Evolutionary conservation across 2,113 vertebrate species (phyloP).

Genomic region (Solenodon paradoxus): DNA sequence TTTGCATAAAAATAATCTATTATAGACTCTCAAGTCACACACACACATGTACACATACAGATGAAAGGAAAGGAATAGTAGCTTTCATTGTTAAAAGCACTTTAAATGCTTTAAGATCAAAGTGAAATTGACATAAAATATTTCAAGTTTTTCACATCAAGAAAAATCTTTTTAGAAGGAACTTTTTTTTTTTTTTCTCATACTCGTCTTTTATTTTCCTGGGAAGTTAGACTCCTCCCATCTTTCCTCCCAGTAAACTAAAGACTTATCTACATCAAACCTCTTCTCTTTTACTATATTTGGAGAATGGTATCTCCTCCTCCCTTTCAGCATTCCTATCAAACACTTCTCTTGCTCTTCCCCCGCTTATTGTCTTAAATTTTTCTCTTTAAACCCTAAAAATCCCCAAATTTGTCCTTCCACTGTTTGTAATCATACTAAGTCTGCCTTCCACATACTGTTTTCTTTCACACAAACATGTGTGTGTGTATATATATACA

Average conservation of each 20-base stretch:
- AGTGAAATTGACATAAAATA: not conserved
- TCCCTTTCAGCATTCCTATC: not conserved
- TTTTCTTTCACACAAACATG: not conserved
- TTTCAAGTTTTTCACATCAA: not conserved
- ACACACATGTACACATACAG: not conserved
- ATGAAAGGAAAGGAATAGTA: not conserved
- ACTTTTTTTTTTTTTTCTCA: not conserved
- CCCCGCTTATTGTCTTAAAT: not conserved
- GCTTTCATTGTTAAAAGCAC: not conserved
- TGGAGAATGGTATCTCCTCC: not conserved
- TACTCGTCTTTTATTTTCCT: not conserved
- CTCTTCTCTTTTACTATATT: not conserved
- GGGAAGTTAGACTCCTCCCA: not conserved
- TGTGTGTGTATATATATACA: too few relatives aligned
- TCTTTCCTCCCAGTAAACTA: not conserved
- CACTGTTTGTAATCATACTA: not conserved
- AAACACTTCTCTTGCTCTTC: not conserved
- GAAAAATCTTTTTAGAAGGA: not conserved
- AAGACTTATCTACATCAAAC: not conserved
- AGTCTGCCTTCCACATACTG: not conserved
- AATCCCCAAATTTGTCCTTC: not conserved
- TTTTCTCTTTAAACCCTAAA: not conserved
- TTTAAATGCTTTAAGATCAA: not conserved
- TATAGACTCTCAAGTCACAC: not conserved
- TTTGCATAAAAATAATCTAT: not conserved